Evolutionary conservation across 2,888 invertebrate genomes (phyloP).

Genomic region (Pristionchus arcanus): DNA sequence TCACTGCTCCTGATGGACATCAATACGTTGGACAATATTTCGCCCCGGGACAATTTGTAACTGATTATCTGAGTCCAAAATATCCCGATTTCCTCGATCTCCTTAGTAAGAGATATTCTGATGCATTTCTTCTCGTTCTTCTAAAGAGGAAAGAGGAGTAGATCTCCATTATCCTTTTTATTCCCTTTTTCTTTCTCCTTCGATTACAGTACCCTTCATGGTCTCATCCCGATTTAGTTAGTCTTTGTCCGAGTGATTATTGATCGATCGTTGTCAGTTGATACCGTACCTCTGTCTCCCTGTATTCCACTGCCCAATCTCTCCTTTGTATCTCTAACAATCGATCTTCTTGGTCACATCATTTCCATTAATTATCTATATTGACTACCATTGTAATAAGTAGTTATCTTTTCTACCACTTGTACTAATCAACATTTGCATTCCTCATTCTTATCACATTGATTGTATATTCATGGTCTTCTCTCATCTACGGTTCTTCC

Average conservation of each 20-base stretch:
- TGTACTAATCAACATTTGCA: neutral
- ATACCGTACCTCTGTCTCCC: neutral
- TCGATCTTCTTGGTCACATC: neutral
- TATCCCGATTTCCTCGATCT: neutral
- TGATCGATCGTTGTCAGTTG: neutral
- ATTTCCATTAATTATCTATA: neutral
- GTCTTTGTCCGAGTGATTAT: neutral
- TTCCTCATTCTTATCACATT: neutral
- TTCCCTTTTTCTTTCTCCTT: neutral
- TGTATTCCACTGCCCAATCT: neutral
- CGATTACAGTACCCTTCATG: neutral
- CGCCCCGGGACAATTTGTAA: neutral
- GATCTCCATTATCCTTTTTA: neutral
- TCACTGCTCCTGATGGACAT: neutral
- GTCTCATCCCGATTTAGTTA: neutral
- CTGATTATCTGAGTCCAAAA: neutral
- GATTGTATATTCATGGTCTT: conserved; percentile 16
- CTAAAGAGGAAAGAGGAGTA: conserved; percentile 2
- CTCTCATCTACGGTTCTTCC: conserved; percentile 22
- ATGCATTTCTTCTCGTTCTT: conserved; percentile 25
- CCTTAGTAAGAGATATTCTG: neutral
- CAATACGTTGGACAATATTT: neutral
- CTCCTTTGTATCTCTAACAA: neutral
- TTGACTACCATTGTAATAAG: neutral
- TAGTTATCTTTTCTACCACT: neutral